Base-by-base conservation (phyloP, 2,888 invertebrate genomes). In the Apomyelois bistriatella region DNA sequence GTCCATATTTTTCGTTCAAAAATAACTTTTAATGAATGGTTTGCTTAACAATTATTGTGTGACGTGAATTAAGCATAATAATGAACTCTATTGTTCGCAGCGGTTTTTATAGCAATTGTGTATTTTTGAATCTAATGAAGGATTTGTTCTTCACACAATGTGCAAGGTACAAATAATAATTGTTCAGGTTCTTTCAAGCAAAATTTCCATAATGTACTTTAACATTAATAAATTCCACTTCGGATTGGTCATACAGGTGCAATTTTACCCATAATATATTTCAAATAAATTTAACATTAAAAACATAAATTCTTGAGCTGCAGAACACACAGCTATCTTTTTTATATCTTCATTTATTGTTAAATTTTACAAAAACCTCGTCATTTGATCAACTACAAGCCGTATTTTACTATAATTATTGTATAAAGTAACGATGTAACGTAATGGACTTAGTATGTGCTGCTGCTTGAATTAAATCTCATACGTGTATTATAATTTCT, bases 21-120 rank as follows among this genome's bases (percentile, higher is more conserved):
- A 43, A 52, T 43, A 52, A 51, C 35, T 36, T 30, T 42, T 36
- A 52, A 46, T 46, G 46, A 46, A 13, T 10, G 16, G 13, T 35
- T 32, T 16, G 15, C 9, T n/a, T 52, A 53, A 41, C 51, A 49
- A 48, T 42, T 22, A 22, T 22, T 22, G 22, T 22, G 22, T 66
- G 62, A 64, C 67, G 64, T 62, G 61, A 57, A 40, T 43, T 51
- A 56, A 58, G 55, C 55, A 13, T 28, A 52, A 54, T 61, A 60
- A 64, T 50, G 54, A 66, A 52, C 35, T 15, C 58, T 54, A 66
- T 70, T 69, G 66, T 70, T 66, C 57, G 56, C 55, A 56, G 55
- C 51, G 40, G 41, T 58, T 64, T 59, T 62, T 58, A 58, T 54
- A 59, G 61, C 58, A 57, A 64, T 62, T 59, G 52, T 62, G 53